A percentile compares a stretch with the other conserved stretches of the same genome.
Evolutionary conservation across 1,140 invertebrate genomes (phyloP).

Genomic region (Doryteuthis pealeii): DNA sequence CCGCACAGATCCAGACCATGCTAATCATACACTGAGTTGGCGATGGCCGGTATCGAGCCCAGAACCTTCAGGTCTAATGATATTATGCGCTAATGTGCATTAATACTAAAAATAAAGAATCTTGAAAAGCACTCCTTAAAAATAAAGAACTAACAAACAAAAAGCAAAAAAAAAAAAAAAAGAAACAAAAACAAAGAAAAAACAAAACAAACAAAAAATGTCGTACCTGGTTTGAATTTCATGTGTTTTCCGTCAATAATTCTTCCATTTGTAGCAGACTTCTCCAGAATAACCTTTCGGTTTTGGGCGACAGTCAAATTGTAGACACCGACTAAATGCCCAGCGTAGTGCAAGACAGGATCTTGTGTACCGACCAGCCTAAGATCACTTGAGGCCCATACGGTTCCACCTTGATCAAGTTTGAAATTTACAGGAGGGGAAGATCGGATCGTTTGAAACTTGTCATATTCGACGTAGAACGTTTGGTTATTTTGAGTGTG

Average conservation of each 20-base stretch:
- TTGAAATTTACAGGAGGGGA: conserved; percentile 43
- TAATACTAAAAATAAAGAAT: no score
- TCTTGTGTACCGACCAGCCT: conserved; percentile 31
- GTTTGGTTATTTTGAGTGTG: conserved; percentile 34
- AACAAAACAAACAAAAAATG: no score
- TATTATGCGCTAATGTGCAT: no score
- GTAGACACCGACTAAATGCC: conserved; percentile 41
- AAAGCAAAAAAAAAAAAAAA: no score
- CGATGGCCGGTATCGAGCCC: no score
- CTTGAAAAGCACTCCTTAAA: no score
- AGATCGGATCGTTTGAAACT: conserved; percentile 29
- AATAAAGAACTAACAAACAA: no score
- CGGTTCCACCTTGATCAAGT: conserved; percentile 29
- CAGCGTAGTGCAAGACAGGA: conserved; percentile 31
- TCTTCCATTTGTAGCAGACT: conserved; percentile 38
- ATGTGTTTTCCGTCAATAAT: conserved; percentile 20
- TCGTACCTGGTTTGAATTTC: not conserved
- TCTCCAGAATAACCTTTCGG: conserved; percentile 26
- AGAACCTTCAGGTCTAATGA: no score
- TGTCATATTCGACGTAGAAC: conserved; percentile 38
- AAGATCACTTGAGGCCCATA: conserved; percentile 40
- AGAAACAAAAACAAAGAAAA: no score
- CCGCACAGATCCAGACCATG: no score
- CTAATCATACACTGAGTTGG: no score
- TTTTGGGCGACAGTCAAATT: conserved; percentile 43